These are phyloP conservation scores for Percopsis omiscomaycus DNA, from an alignment of 2,797 vertebrate species.

Conservation along the genomic window DNA sequence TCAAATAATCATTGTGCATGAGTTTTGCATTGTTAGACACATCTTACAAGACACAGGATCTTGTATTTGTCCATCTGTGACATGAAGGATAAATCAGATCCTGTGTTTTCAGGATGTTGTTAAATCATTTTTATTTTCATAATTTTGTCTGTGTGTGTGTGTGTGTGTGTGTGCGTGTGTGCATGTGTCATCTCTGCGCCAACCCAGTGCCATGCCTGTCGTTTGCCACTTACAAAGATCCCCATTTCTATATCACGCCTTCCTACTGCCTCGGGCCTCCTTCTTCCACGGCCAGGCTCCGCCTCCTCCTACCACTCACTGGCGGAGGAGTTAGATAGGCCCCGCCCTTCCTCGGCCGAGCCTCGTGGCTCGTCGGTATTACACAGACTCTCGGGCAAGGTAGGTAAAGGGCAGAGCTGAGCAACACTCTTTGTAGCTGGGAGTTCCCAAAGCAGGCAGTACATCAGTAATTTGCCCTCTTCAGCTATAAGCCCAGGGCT, in stretches of 20 bases:
- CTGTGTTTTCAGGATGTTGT: conserved; percentile 30
- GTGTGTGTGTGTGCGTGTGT: conserved; percentile 36
- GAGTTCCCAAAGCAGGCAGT: too few species aligned
- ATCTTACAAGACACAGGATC: conserved; percentile 10
- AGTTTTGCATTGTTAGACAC: conserved; percentile 1
- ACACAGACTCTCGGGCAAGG: conserved; percentile 61
- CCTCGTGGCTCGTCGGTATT: conserved; percentile 65
- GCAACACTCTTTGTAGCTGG: conserved; percentile 2
- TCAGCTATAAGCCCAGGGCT: not conserved
- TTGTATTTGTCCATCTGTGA: conserved; percentile 7
- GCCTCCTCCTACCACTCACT: conserved; percentile 70
- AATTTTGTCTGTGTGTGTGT: conserved; percentile 42
- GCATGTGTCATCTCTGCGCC: conserved; percentile 40
- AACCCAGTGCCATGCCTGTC: conserved; percentile 82
- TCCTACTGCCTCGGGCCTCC: conserved; percentile 60
- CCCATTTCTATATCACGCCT: conserved; percentile 81
- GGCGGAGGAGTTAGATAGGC: conserved; percentile 76
- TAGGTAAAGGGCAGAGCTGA: conserved; percentile 49
- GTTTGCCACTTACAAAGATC: conserved; percentile 87
- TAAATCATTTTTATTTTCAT: conserved; percentile 32
- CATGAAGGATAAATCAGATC: conserved; percentile 12
- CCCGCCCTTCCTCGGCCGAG: conserved; percentile 75
- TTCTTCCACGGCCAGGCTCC: conserved; percentile 76
- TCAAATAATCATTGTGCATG: conserved; percentile 18
- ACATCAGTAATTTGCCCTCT: too few species aligned